These are phyloP conservation scores for Aspidapion aeneum DNA, from an alignment of 2,888 invertebrate genomes.

Conservation along the genomic window DNA sequence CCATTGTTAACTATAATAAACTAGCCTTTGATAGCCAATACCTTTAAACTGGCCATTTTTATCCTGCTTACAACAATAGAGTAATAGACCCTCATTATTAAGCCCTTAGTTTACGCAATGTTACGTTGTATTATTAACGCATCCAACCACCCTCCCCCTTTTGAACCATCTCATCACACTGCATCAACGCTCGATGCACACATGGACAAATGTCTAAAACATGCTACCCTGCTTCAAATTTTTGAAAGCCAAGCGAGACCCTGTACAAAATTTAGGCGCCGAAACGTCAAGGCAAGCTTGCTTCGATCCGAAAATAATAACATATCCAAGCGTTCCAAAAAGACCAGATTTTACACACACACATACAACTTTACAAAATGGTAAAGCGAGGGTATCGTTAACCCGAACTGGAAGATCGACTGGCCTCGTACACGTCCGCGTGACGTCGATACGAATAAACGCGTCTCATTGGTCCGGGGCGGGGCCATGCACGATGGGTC, in stretches of 20 bases:
- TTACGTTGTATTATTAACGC: not conserved
- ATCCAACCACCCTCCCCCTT: not conserved
- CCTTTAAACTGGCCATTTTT: not conserved
- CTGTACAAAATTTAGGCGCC: not conserved
- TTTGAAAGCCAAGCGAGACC: not conserved
- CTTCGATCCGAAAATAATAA: constrained; percentile 31
- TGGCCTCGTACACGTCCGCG: constrained; percentile 33
- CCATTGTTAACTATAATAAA: not conserved
- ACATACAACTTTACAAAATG: constrained; percentile 41
- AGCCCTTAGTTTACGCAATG: not conserved
- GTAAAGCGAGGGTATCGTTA: constrained; percentile 33
- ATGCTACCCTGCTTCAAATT: not conserved
- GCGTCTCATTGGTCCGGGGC: constrained; percentile 41
- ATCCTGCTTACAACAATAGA: not conserved
- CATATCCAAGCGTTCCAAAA: not conserved
- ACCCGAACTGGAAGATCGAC: constrained; percentile 31
- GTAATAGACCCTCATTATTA: not conserved
- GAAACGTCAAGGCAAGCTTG: not conserved
- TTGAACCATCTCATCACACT: not conserved
- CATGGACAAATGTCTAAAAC: not conserved
- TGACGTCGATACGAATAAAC: constrained; percentile 39
- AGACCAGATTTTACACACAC: constrained; percentile 16
- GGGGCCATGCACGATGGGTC: constrained; percentile 41
- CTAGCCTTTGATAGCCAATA: not conserved
- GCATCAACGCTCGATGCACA: not conserved